Percentiles rank a stretch among this genome's conserved stretches.
phyloP scores from a whole-genome alignment of 2,888 invertebrate species.

The Chromoteleia sp. region DNA sequence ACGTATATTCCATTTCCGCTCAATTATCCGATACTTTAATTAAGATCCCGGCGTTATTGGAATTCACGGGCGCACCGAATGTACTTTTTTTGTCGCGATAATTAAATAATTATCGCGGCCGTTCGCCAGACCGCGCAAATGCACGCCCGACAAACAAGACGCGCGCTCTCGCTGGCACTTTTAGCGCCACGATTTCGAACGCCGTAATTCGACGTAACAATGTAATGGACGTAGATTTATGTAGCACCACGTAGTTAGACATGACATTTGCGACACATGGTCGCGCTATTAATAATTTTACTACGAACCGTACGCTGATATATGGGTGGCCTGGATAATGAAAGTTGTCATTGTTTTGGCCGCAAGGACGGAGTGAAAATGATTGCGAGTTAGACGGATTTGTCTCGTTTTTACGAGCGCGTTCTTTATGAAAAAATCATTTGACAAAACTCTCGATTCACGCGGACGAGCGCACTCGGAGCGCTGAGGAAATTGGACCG shows the following conservation, averaged over 20 bases:
- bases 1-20: slow-evolving; percentile 5
- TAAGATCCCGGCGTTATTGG: slow-evolving; percentile 1
- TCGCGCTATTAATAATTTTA: slow-evolving; percentile 58
- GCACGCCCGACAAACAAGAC: neutral
- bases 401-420: neutral
- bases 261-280: slow-evolving; percentile 56
- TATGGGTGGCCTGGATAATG: slow-evolving; percentile 25
- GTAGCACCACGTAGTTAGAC: slow-evolving; percentile 52
- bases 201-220: slow-evolving; percentile 41
- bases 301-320: slow-evolving; percentile 40
- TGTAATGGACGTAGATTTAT: slow-evolving; percentile 55
- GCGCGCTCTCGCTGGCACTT: neutral
- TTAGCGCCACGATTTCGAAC: slow-evolving; percentile 8
- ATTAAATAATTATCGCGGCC: too few relatives aligned
- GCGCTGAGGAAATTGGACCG: neutral
- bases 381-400: slow-evolving; percentile 2
- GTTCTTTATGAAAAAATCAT: slow-evolving; percentile 17
- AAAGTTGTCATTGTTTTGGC: slow-evolving; percentile 35
- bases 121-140: too few relatives aligned
- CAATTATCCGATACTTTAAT: slow-evolving; percentile 9
- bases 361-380: neutral
- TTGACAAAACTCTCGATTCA: neutral
- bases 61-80: too few relatives aligned
- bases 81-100: too few relatives aligned
- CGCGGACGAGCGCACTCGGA: neutral